phyloP scores from a whole-genome alignment of 2,797 vertebrate genomes.

The Poliocrania exsul region DNA sequence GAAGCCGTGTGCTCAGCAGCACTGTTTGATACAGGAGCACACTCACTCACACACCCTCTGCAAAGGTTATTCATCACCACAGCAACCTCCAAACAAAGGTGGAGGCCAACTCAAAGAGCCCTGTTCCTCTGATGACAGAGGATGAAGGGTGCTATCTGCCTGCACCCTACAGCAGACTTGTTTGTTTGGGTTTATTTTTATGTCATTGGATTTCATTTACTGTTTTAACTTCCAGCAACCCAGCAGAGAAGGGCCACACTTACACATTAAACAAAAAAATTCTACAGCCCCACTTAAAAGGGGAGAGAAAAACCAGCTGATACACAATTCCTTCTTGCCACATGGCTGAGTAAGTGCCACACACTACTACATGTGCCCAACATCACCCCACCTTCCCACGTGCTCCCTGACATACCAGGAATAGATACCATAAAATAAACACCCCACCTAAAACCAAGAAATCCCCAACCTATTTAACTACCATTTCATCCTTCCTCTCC shows the following conservation, averaged over 20 bases:
- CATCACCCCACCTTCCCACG: accelerated
- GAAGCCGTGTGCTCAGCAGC: not conserved
- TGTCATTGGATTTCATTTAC: not conserved
- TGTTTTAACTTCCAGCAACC: not conserved
- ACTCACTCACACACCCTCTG: not conserved
- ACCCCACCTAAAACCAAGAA: not conserved
- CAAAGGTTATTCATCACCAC: conserved; percentile 61
- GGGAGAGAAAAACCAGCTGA: not conserved
- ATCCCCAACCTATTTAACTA: not conserved
- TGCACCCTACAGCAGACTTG: not conserved
- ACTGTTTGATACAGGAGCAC: not conserved
- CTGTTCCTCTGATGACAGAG: not conserved
- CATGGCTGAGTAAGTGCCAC: not conserved
- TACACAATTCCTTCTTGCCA: not conserved
- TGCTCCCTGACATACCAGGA: not conserved
- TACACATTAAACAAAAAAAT: not conserved
- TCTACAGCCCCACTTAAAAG: accelerated
- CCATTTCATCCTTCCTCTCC: not conserved
- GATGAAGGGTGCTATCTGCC: not conserved
- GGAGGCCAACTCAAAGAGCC: conserved; percentile 6
- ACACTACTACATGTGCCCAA: accelerated
- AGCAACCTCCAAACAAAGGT: conserved; percentile 68
- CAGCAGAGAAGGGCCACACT: not conserved
- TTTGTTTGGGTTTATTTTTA: not conserved
- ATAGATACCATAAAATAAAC: not conserved